These are phyloP conservation scores for Euglossa dilemma DNA, from an alignment of 1,140 invertebrate genomes.

Conservation along the genomic window DNA sequence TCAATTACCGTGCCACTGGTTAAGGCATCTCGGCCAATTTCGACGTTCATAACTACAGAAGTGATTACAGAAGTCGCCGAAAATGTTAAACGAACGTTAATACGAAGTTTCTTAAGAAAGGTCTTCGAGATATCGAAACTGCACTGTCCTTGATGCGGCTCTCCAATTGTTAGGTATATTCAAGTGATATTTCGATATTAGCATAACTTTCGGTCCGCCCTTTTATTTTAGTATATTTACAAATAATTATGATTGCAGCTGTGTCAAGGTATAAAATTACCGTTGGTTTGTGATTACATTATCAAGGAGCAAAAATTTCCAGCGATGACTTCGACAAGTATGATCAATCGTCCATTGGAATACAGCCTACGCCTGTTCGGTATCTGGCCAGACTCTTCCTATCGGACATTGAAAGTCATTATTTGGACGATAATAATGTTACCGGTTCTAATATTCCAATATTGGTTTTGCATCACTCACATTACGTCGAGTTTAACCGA, in stretches of 20 bases:
- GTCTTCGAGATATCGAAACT: not conserved
- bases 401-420: not conserved
- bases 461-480: constrained; percentile 20
- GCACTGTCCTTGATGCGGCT: too few relatives aligned
- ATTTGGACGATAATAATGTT: not conserved
- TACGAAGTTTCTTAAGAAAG: not conserved
- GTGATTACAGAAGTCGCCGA: not conserved
- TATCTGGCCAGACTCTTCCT: constrained; percentile 15
- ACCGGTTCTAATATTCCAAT: constrained; percentile 24
- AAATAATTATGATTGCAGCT: not conserved
- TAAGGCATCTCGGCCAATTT: not conserved
- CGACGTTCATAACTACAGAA: too few relatives aligned
- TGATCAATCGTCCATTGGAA: constrained; percentile 17
- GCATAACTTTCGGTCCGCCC: too few relatives aligned
- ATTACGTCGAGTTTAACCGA: constrained; percentile 1
- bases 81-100: not conserved
- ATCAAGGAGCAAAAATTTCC: not conserved
- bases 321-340: not conserved
- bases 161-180: too few relatives aligned
- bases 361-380: constrained; percentile 15
- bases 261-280: not conserved
- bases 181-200: not conserved
- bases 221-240: not conserved
- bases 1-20: not conserved
- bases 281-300: too few relatives aligned